A percentile compares a stretch with the other conserved stretches of the same genome.
Conservation (phyloP, 1,140 invertebrate species). For the Idris sp. region DNA sequence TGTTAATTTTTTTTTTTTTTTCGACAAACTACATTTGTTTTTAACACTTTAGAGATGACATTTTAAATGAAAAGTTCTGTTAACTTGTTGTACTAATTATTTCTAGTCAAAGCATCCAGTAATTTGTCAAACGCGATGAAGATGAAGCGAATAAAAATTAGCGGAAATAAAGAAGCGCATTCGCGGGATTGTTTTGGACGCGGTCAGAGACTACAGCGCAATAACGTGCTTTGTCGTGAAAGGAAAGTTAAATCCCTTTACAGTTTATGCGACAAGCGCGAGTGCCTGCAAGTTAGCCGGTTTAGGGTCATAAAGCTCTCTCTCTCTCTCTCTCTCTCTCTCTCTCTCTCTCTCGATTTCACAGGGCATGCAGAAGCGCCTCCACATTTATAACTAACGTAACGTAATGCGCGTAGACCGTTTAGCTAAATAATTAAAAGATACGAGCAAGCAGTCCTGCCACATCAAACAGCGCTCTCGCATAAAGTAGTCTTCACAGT, state of each 20-base stretch:
- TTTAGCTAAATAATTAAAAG: slow-evolving; percentile 78
- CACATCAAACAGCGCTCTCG: slow-evolving; percentile 58
- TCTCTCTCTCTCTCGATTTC: slow-evolving; percentile 51
- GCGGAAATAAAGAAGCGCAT: slow-evolving; percentile 53
- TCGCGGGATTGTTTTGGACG: slow-evolving; percentile 64
- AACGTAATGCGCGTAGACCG: slow-evolving; percentile 69
- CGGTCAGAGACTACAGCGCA: slow-evolving; percentile 65
- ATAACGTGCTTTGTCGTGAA: slow-evolving; percentile 73
- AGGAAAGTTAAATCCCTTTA: slow-evolving; percentile 78
- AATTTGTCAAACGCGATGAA: slow-evolving; percentile 29
- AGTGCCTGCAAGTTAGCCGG: slow-evolving; percentile 72
- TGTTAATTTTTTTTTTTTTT: no score
- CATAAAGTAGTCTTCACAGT: slow-evolving; percentile 45
- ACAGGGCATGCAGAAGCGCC: slow-evolving; percentile 68
- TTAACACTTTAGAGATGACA: no score
- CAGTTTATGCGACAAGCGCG: slow-evolving; percentile 74
- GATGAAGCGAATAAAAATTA: slow-evolving; percentile 50
- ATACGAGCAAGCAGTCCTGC: slow-evolving; percentile 68
- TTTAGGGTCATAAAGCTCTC: slow-evolving; percentile 74
- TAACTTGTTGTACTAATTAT: no score
- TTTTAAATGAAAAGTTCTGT: no score
- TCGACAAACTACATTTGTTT: no score
- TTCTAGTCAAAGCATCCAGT: no score
- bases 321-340: slow-evolving; percentile 52
- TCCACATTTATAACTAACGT: slow-evolving; percentile 75